Percentiles rank a stretch among this genome's conserved stretches.
Conservation (phyloP, 1,140 invertebrate species). For the Eueides isabella region DNA sequence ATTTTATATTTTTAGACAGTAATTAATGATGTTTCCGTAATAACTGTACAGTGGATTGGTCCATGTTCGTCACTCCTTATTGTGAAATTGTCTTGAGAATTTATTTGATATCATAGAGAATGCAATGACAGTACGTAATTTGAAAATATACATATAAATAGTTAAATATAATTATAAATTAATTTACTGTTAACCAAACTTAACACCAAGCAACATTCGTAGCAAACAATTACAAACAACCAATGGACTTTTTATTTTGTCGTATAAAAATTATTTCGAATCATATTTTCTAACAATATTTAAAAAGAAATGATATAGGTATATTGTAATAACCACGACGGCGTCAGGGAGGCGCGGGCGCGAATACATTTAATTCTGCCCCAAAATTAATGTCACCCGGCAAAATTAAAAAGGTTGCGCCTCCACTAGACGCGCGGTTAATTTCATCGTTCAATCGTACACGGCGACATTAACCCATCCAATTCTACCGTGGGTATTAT, state of each 20-base stretch:
- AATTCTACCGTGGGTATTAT: background rate
- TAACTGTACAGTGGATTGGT: background rate
- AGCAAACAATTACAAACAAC: too few relatives aligned
- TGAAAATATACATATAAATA: background rate
- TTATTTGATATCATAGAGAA: background rate
- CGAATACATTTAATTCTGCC: slow-evolving; percentile 56
- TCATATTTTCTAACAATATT: background rate
- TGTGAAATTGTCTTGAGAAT: too few relatives aligned
- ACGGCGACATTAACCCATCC: slow-evolving; percentile 46
- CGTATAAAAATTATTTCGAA: too few relatives aligned
- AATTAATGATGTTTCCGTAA: background rate
- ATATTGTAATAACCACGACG: background rate
- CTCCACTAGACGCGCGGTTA: slow-evolving; percentile 24
- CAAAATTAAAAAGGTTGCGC: slow-evolving; percentile 57
- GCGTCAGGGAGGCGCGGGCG: slow-evolving; percentile 45
- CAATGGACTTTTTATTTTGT: too few relatives aligned
- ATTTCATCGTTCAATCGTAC: slow-evolving; percentile 52
- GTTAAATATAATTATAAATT: background rate
- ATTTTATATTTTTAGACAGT: slow-evolving; percentile 6
- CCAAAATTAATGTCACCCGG: slow-evolving; percentile 64
- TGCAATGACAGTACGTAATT: background rate
- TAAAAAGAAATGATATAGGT: background rate
- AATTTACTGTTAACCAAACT: too few relatives aligned
- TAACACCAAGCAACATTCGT: too few relatives aligned
- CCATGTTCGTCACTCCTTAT: too few relatives aligned